Conservation (phyloP, 2,888 invertebrate genomes). For the Microctonus brassicae region DNA sequence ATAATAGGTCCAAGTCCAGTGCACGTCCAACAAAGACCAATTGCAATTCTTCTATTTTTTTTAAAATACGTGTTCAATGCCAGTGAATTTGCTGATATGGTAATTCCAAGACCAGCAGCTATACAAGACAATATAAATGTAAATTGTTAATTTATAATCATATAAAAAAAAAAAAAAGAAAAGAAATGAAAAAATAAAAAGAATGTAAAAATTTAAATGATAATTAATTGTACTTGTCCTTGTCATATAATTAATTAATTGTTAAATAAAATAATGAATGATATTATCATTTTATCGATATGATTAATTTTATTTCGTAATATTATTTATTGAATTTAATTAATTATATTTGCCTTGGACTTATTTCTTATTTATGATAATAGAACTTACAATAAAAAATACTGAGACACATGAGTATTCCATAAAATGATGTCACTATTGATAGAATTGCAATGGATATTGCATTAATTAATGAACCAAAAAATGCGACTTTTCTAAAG, state of each 20-base stretch:
- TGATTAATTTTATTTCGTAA: background rate
- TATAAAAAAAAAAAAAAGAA: background rate
- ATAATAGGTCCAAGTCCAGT: conserved; percentile 81
- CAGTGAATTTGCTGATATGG: conserved; percentile 78
- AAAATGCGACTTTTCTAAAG: conserved; percentile 78
- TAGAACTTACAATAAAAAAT: conserved; percentile 76
- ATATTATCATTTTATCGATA: background rate
- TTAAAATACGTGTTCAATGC: conserved; percentile 83
- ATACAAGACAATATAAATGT: background rate
- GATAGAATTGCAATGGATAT: conserved; percentile 75
- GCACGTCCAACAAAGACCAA: conserved; percentile 79
- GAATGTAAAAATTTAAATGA: too few species aligned
- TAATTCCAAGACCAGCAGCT: conserved; percentile 78
- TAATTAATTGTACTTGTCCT: conserved; percentile 27
- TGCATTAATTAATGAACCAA: conserved; percentile 75
- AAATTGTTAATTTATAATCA: background rate
- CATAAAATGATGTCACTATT: conserved; percentile 75
- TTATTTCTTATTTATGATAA: background rate
- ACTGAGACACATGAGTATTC: conserved; percentile 77
- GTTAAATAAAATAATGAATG: background rate
- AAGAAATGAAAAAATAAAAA: background rate
- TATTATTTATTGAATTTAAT: background rate
- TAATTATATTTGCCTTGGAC: background rate
- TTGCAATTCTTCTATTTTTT: conserved; percentile 78
- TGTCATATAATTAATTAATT: conserved; percentile 11